phyloP scores from a whole-genome alignment of 2,888 invertebrate species.

The Acanthosoma haemorrhoidale region DNA sequence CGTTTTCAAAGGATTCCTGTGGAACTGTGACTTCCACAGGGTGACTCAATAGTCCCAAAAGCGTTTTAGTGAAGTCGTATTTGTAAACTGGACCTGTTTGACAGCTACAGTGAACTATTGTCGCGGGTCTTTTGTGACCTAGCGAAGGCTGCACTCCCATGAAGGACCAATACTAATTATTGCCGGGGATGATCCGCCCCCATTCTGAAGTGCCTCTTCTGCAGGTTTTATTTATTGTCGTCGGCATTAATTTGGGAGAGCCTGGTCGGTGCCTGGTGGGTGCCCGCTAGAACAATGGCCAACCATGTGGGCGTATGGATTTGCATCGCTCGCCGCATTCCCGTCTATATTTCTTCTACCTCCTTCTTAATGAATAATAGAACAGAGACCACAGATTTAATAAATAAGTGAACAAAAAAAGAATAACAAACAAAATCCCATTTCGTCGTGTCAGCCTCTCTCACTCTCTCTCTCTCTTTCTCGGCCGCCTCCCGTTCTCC shows the following conservation, averaged over 20 bases:
- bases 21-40: too few species aligned
- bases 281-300: conserved; percentile 14
- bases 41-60: too few species aligned
- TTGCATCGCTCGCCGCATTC: background rate
- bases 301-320: conserved; percentile 9
- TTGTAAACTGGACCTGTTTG: too few species aligned
- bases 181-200: too few species aligned
- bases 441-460: background rate
- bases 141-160: too few species aligned
- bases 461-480: conserved; percentile 3
- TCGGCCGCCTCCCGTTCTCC: background rate
- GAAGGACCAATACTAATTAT: too few species aligned
- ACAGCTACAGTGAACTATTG: too few species aligned
- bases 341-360: background rate
- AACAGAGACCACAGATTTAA: conserved; percentile 12
- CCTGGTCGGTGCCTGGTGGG: background rate
- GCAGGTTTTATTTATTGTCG: background rate
- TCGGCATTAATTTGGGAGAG: background rate
- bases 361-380: conserved; percentile 14
- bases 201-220: too few species aligned
- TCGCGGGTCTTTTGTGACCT: too few species aligned
- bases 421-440: conserved; percentile 1
- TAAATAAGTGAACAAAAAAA: conserved; percentile 6
- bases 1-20: too few species aligned
- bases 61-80: too few species aligned